Conservation (phyloP, 1,140 invertebrate species). For the Aradophagus sp. region DNA sequence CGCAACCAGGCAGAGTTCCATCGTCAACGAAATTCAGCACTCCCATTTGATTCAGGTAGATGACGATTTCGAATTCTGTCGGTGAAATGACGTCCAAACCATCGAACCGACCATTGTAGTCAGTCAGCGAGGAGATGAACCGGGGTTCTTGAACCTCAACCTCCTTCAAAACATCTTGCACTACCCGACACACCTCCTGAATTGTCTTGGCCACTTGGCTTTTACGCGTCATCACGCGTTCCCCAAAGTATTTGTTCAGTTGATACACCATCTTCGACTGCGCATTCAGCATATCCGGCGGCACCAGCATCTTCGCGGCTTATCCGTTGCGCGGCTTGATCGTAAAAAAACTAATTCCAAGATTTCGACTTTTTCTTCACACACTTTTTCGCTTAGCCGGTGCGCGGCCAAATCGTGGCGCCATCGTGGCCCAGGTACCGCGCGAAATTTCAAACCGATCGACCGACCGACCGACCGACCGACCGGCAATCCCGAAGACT, state of each 20-base stretch:
- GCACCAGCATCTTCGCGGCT: conserved; percentile 82
- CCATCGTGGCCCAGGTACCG: conserved; percentile 11
- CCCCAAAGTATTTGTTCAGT: conserved; percentile 94
- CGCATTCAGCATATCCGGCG: conserved; percentile 87
- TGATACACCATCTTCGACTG: conserved; percentile 92
- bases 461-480: conserved; percentile 91
- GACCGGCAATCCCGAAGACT: conserved; percentile 80
- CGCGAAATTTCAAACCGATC: conserved; percentile 84
- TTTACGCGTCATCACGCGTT: conserved; percentile 84
- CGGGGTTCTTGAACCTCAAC: conserved; percentile 97
- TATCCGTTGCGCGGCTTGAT: background rate
- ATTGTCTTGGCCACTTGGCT: conserved; percentile 88
- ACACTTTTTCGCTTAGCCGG: conserved; percentile 8
- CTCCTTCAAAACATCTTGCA: conserved; percentile 96
- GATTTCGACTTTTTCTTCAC: too few species aligned
- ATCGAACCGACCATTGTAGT: conserved; percentile 92
- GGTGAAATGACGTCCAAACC: conserved; percentile 69
- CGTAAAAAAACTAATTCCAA: too few species aligned
- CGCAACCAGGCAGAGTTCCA: conserved; percentile 94
- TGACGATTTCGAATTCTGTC: conserved; percentile 3
- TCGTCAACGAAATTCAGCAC: conserved; percentile 98
- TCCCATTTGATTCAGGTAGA: conserved; percentile 72
- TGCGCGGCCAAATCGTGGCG: background rate
- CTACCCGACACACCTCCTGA: conserved; percentile 92
- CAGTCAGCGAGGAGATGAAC: conserved; percentile 94